Evolutionary conservation across 2,113 vertebrate species (phyloP), one percentile per base, ranked within the genome.

Genomic region (Trematomus loennbergii): DNA sequence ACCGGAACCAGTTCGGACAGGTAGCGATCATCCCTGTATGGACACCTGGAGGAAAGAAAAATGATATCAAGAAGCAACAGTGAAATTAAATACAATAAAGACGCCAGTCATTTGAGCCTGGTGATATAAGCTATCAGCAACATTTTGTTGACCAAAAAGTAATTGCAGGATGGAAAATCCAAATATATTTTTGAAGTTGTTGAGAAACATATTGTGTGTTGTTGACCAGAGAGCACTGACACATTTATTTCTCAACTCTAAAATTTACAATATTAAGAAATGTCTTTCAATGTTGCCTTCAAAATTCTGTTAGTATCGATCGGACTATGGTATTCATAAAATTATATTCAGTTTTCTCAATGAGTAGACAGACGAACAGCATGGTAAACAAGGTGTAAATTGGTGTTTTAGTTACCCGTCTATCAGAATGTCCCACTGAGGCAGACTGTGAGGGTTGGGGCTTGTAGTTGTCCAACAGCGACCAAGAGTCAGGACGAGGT

Each of bases 401-500:
- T 75, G 18, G 1, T 81, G 1, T 72, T 50, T 36, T 69, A 70
- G 7, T 90, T 89, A 93, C 92, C 90, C 92, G 0, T 89, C 45
- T 15, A 64, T 76, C 65, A 93, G 84, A 66, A 93, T 78, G 65
- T 93, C 85, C 92, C 92, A 93, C 69, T 92, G 89, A 12, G 92
- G 92, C 33, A 88, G 11, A 50, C 12, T 79, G 79, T 90, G 88
- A 67, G 89, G 75, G 22, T 49, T 70, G 49, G 84, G 55, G 25
- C 6, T 61, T 59, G 68, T 69, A 5, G 90, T 93, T 67, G 81
- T 67, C 92, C 92, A 93, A 77, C 92, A 93, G 75, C 61, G 92
- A 50, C 80, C 89, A 58, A 93, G 89, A 70, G 78, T 88, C 48
- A 93, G 64, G 36, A 69, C 94, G 74, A 97, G 73, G 0, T 67